phyloP scores from a whole-genome alignment of 2,888 invertebrate species.

The Spodoptera littoralis region DNA sequence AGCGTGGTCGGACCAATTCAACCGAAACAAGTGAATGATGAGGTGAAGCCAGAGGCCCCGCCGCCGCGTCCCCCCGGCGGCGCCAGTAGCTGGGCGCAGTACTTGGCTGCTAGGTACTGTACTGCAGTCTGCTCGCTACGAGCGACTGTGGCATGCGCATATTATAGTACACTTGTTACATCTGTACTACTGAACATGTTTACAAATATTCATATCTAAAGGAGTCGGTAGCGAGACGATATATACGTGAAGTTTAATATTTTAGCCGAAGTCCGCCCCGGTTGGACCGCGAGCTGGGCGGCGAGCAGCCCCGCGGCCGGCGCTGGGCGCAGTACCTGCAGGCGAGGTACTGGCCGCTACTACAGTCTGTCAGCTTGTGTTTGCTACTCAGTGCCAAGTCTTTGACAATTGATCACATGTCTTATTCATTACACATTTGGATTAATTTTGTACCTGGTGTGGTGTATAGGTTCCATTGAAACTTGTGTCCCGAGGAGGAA shows the following conservation, averaged over 20 bases:
- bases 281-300: constrained; percentile 1
- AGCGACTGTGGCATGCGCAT: background rate
- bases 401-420: too few relatives aligned
- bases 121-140: background rate
- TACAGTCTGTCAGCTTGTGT: background rate
- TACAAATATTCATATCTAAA: too few relatives aligned
- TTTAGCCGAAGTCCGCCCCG: constrained; percentile 13
- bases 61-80: too few relatives aligned
- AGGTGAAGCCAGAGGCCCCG: too few relatives aligned
- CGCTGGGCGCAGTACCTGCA: constrained; percentile 14
- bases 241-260: constrained; percentile 1
- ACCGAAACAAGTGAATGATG: too few relatives aligned
- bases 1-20: too few relatives aligned
- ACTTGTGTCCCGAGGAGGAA: too few relatives aligned
- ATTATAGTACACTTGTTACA: background rate
- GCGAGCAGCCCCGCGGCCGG: constrained; percentile 11
- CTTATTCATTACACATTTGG: too few relatives aligned
- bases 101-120: constrained; percentile 8
- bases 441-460: too few relatives aligned
- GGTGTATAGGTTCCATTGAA: too few relatives aligned
- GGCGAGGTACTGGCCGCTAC: constrained; percentile 13
- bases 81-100: constrained; percentile 8
- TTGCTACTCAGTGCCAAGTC: too few relatives aligned
- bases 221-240: too few relatives aligned
- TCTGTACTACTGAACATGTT: background rate